Conservation (phyloP, 2,797 vertebrate genomes). For the Eurystomus glaucurus region DNA sequence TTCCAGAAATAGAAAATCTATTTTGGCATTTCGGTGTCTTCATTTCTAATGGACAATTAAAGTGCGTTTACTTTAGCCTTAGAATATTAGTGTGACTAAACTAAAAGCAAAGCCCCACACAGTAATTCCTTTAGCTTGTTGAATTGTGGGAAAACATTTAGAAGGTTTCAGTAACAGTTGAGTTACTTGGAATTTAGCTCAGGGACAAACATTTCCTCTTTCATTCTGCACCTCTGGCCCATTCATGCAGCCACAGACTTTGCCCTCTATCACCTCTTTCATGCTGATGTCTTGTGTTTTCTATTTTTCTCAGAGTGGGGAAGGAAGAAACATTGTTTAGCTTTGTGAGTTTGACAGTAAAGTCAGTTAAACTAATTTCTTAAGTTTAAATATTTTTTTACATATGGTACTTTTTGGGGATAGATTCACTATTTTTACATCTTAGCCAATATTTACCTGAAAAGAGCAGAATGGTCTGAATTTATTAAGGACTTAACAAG, state of each 20-base stretch:
- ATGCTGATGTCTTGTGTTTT: not conserved
- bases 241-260: not conserved
- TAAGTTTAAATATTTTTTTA: not conserved
- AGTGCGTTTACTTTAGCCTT: not conserved
- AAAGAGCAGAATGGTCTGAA: not conserved
- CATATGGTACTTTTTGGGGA: not conserved
- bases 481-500: not conserved
- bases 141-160: not conserved
- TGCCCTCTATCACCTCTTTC: not conserved
- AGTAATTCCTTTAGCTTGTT: not conserved
- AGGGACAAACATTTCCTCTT: not conserved
- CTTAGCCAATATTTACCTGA: not conserved
- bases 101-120: not conserved
- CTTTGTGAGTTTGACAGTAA: not conserved
- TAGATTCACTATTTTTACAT: not conserved
- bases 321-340: not conserved
- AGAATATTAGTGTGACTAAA: not conserved
- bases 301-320: not conserved
- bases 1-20: not conserved
- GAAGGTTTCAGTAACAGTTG: conserved; percentile 18
- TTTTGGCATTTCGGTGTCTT: not conserved
- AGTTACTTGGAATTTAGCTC: conserved; percentile 20
- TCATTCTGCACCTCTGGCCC: not conserved
- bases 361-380: not conserved
- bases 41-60: conserved; percentile 2